phyloP scores from a whole-genome alignment of 2,797 vertebrate species.

The Coregonus suidteri region DNA sequence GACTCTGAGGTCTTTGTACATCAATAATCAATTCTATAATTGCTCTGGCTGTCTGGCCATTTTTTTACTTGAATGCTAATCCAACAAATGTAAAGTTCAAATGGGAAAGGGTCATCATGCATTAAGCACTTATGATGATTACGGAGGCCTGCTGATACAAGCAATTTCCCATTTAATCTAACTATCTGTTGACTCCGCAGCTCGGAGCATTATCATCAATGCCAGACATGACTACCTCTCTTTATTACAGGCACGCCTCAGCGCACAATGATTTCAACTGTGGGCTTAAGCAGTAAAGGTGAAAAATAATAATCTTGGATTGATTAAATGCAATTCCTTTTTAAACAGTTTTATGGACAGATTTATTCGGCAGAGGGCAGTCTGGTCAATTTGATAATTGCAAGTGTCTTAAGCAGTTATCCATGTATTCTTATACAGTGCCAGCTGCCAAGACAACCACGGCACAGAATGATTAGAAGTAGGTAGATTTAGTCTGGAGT shows the following conservation, averaged over 20 bases:
- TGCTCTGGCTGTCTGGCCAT: conserved; percentile 17
- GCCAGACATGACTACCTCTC: conserved; percentile 3
- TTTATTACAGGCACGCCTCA: neutral
- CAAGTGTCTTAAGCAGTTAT: neutral
- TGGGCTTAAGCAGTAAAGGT: neutral
- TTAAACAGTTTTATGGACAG: neutral
- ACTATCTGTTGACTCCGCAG: conserved; percentile 20
- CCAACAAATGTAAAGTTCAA: conserved; percentile 32
- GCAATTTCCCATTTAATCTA: conserved; percentile 39
- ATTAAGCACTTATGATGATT: conserved; percentile 52
- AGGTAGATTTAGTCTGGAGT: neutral
- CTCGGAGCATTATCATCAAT: conserved; percentile 28
- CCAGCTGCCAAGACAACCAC: neutral
- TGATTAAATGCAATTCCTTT: neutral
- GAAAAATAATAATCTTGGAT: neutral
- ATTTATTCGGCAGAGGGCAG: neutral
- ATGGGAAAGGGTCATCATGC: conserved; percentile 26
- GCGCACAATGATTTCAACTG: neutral
- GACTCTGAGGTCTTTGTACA: conserved; percentile 8
- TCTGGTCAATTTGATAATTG: conserved; percentile 2
- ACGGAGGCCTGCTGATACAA: conserved; percentile 37
- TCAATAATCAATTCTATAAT: conserved; percentile 47
- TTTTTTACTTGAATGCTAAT: conserved; percentile 40
- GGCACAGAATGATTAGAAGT: neutral
- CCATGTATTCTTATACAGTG: neutral